Conservation (phyloP, 1,140 invertebrate species). For the Neodiprion fabricii region DNA sequence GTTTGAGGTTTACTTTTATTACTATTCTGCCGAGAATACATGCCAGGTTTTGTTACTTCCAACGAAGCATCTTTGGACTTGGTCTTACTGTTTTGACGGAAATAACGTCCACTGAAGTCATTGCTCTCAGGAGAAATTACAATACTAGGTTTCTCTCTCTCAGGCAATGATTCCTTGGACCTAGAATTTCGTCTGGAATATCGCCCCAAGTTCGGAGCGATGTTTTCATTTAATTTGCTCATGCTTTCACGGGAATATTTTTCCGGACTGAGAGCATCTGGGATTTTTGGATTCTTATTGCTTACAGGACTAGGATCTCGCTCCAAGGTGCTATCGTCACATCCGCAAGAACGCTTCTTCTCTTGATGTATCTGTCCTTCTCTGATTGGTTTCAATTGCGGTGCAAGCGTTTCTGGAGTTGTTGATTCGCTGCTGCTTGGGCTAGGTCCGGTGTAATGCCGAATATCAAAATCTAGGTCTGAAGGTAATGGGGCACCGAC, state of each 20-base stretch:
- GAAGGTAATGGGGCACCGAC: slow-evolving; percentile 68
- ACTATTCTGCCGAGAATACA: slow-evolving; percentile 28
- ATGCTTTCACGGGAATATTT: slow-evolving; percentile 41
- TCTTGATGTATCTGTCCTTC: slow-evolving; percentile 59
- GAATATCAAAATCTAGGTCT: slow-evolving; percentile 77
- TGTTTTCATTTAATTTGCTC: slow-evolving; percentile 24
- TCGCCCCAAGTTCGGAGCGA: slow-evolving; percentile 17
- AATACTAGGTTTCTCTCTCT: slow-evolving; percentile 36
- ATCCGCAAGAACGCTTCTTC: slow-evolving; percentile 47
- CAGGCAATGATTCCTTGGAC: slow-evolving; percentile 32
- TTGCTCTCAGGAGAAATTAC: slow-evolving; percentile 38
- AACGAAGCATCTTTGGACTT: slow-evolving; percentile 25
- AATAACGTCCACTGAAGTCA: slow-evolving; percentile 37
- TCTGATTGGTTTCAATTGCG: slow-evolving; percentile 60
- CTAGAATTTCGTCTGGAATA: slow-evolving; percentile 42
- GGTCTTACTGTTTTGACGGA: slow-evolving; percentile 34
- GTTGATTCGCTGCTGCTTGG: slow-evolving; percentile 68
- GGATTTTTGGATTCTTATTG: slow-evolving; percentile 28
- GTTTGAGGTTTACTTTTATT: slow-evolving; percentile 2
- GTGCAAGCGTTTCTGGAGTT: slow-evolving; percentile 63
- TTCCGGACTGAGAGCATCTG: slow-evolving; percentile 17
- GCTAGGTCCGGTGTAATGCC: slow-evolving; percentile 70
- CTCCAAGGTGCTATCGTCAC: slow-evolving; percentile 57
- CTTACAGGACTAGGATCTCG: slow-evolving; percentile 39
- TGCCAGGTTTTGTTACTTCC: slow-evolving; percentile 10